These are phyloP conservation scores for Cassiopea andromeda DNA, from an alignment of 30 jellyfish, hydroid and myxozoan genomes.

Conservation along the genomic window DNA sequence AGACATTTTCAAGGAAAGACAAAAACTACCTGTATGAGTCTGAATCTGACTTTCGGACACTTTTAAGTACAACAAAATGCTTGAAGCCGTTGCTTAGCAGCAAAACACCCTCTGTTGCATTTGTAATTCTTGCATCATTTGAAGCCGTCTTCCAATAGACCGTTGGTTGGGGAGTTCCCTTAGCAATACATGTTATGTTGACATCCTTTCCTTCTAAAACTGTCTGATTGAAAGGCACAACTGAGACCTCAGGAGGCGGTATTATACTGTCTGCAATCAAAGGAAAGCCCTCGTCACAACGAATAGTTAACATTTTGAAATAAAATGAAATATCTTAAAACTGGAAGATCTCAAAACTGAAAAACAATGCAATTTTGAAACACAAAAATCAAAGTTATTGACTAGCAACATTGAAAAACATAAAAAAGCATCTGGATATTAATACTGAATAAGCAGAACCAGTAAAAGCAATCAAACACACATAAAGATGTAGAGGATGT, in stretches of 20 bases:
- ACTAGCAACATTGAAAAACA: too few species aligned
- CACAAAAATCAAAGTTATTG: too few species aligned
- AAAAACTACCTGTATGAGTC: conserved; percentile 76
- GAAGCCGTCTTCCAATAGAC: conserved; percentile 77
- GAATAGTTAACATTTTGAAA: too few species aligned
- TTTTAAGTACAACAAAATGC: conserved; percentile 32
- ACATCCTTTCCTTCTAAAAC: conserved; percentile 61
- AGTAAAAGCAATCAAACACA: too few species aligned
- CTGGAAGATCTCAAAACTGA: too few species aligned
- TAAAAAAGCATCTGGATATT: background rate
- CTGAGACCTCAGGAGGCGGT: conserved; percentile 66
- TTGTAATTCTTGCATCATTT: conserved; percentile 55
- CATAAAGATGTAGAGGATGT: too few species aligned
- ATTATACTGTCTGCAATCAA: conserved; percentile 48
- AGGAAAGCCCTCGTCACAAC: background rate
- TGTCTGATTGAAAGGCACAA: conserved; percentile 65
- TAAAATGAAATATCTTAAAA: too few species aligned
- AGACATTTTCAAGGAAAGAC: too few species aligned
- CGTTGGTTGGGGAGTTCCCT: conserved; percentile 71
- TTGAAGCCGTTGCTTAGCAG: conserved; percentile 31
- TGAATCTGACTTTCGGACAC: conserved; percentile 51
- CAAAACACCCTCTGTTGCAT: conserved; percentile 61
- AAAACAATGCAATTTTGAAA: too few species aligned
- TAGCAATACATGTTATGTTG: conserved; percentile 72
- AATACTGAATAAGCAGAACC: conserved; percentile 7